Evolutionary conservation across 2,797 vertebrate species (phyloP), one percentile per base, ranked within the genome.

Genomic region (Chelon labrosus): DNA sequence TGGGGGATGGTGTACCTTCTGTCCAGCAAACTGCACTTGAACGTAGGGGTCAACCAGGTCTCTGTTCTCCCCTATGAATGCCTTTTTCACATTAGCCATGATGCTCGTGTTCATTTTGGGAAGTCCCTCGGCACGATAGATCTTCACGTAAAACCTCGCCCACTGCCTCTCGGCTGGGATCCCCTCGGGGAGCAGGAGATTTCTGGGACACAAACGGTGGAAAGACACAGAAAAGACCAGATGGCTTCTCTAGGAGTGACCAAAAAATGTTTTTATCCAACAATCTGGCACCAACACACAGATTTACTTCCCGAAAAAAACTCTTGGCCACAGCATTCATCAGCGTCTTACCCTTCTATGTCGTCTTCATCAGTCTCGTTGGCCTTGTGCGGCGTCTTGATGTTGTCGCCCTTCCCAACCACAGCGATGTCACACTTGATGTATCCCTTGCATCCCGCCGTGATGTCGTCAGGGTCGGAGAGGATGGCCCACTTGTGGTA

Each of bases 51-150:
- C 98, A 2, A 99, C 97, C 55, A 99, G 90, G 87, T 99, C 98
- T 86, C 97, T 96, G 93, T 97, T 99, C 76, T 99, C 97, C 1
- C 98, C 98, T 0, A 96, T 99, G 57, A 99, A 96, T 0, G 98
- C 98, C 82, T 99, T 99, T 92, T 99, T 99, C 83, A 99, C 94
- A 0, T 99, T 99, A 49, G 98, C 98, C 97, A 99, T 98, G 76
- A 99, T 97, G 93, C 93, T 98, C 49, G 97, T 97, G 94, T 99
- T 99, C 97, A 99, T 99, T 13, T 98, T 96, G 0, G 98, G 98
- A 58, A 99, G 94, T 0, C 98, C 98, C 79, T 99, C 98, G 0
- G 98, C 98, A 0, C 96, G 93, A 81, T 97, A 97, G 85, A 99
- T 95, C 91, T 96, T 98, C 79, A 99, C 71, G 7, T 98, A 98